Evolutionary conservation across 2,888 invertebrate species (phyloP), one percentile per base, ranked within the genome.

Genomic region (Neoaliturus tenellus): DNA sequence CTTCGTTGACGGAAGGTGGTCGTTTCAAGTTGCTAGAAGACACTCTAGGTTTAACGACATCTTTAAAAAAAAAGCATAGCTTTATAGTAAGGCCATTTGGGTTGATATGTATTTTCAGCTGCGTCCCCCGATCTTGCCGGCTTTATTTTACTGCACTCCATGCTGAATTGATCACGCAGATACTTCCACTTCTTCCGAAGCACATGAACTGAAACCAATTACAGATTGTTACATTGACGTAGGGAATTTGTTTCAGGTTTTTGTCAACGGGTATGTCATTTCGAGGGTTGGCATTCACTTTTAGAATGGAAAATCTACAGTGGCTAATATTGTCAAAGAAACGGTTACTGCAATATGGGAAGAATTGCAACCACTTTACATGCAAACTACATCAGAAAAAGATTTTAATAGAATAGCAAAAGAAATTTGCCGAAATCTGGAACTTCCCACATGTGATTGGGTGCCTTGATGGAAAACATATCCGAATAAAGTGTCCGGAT

Each of bases 101-200:
- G 83, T 73, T 78, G 67, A 8, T 14, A 41, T 28, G 75, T 31
- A 20, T 58, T 78, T 6, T 55, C 78, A 10, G 62, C 78, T 23
- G 83, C 41, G 20, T 83, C 83, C n/a, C 39, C 81, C 35, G 83
- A 83, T 25, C 83, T 48, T 23, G 62, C 31, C 62, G 58, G 39
- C 67, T 78, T 78, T 41, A 78, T 78, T 62, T 78, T 83, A 35
- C 75, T 73, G 33, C 33, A 62, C 62, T 83, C 83, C 25, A 80
- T 51, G 62, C 62, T 69, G 51, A 83, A 83, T 25, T 78, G 78
- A 33, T 83, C 83, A 23, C 78, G n/a, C 14, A 83, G 28, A 35
- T 83, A 83, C 69, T 83, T 80, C 69, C 62, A 83, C 48, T 83
- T 83, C 33, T n/a, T n/a, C n/a, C n/a, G n/a, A n/a, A n/a, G n/a